Evolutionary conservation across 92 coral and sea anemone species (phyloP).

Genomic region (Siderastrea radians): DNA sequence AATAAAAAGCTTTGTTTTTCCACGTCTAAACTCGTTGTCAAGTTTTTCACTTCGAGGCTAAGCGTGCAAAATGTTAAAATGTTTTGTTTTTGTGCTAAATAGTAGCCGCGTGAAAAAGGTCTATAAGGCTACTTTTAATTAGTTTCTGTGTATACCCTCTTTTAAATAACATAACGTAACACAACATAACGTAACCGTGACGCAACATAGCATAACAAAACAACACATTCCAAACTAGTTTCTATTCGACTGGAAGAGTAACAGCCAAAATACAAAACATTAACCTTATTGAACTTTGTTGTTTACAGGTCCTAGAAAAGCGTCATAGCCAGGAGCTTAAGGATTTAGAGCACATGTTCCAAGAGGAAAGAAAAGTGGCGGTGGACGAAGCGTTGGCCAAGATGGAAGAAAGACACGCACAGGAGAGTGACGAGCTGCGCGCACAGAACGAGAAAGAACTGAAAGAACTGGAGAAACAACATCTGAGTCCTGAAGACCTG

Average conservation of each 20-base stretch:
- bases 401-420: slow-evolving; percentile 93
- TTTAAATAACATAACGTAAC: too few species aligned
- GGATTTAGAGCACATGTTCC: slow-evolving; percentile 92
- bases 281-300: not conserved
- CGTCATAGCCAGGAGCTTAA: slow-evolving; percentile 93
- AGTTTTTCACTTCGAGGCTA: too few species aligned
- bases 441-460: slow-evolving; percentile 83
- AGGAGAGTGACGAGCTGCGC: slow-evolving; percentile 85
- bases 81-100: too few species aligned
- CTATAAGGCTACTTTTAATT: too few species aligned
- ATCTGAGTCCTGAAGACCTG: slow-evolving; percentile 82
- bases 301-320: slow-evolving; percentile 88
- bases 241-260: not conserved
- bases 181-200: too few species aligned
- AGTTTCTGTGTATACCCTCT: too few species aligned
- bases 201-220: too few species aligned
- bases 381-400: slow-evolving; percentile 96
- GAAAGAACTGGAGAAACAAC: slow-evolving; percentile 82
- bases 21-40: too few species aligned
- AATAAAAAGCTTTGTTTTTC: too few species aligned
- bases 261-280: not conserved
- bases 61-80: too few species aligned
- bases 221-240: not conserved
- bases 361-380: slow-evolving; percentile 94
- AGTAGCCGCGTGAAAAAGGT: too few species aligned